Evolutionary conservation across 1,140 invertebrate species (phyloP).

Genomic region (Oncopodura yosiiana): DNA sequence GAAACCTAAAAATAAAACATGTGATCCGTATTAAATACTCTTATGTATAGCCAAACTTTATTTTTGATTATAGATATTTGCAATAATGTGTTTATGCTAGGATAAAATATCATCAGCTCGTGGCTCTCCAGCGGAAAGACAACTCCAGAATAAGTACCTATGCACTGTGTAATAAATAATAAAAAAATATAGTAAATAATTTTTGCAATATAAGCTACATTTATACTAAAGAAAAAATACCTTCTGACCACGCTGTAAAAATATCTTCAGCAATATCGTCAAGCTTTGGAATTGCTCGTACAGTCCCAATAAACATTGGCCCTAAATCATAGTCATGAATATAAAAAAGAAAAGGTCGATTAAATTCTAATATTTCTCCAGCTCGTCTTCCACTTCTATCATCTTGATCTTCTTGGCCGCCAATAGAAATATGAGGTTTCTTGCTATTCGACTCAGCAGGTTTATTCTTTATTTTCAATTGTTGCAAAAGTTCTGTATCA

Average conservation of each 20-base stretch:
- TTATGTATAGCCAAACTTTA: no score
- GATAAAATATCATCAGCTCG: no score
- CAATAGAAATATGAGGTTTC: neutral
- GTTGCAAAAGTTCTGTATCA: neutral
- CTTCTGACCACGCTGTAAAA: slow-evolving; percentile 19
- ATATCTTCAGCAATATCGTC: slow-evolving; percentile 20
- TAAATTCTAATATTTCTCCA: slow-evolving; percentile 13
- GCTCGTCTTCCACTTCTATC: slow-evolving; percentile 1
- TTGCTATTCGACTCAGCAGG: neutral
- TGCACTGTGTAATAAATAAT: neutral
- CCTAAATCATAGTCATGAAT: slow-evolving; percentile 16
- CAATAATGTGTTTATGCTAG: no score
- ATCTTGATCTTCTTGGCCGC: neutral
- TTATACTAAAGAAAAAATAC: neutral
- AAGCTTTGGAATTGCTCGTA: slow-evolving; percentile 11
- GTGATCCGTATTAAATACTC: no score
- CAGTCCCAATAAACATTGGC: slow-evolving; percentile 13
- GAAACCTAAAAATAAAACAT: no score
- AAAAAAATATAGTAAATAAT: neutral
- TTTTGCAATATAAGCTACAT: slow-evolving; percentile 3
- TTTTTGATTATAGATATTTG: no score
- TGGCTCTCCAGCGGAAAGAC: no score
- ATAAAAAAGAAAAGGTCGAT: slow-evolving; percentile 20
- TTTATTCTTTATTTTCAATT: neutral
- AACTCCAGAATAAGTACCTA: no score